Percentiles rank a stretch among this genome's conserved stretches.
phyloP scores from a whole-genome alignment of 2,888 invertebrate species.

The Heliconius erato region DNA sequence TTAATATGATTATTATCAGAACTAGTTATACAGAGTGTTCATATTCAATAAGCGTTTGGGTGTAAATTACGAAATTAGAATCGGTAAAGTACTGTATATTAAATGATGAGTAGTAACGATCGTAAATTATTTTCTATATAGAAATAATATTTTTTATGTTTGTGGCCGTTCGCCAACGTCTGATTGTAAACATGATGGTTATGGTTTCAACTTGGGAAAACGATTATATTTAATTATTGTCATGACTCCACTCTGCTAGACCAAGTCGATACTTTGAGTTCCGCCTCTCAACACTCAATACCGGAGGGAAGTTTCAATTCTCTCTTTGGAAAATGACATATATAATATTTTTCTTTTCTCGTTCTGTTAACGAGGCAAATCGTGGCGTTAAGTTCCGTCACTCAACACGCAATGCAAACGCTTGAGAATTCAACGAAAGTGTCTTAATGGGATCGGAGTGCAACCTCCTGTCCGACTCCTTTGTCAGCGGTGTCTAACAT shows the following conservation, averaged over 20 bases:
- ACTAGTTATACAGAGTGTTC: slow-evolving; percentile 14
- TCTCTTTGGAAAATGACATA: not conserved
- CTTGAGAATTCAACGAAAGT: not conserved
- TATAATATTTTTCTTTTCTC: not conserved
- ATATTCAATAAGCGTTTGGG: slow-evolving; percentile 7
- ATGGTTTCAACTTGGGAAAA: too few species aligned
- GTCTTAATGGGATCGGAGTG: not conserved
- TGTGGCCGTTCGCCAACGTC: too few species aligned
- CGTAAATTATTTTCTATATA: not conserved
- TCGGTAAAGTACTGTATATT: not conserved
- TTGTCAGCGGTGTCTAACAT: too few species aligned
- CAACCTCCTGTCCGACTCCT: too few species aligned
- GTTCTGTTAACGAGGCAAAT: not conserved
- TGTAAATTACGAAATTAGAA: slow-evolving; percentile 5
- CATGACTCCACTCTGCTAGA: too few species aligned
- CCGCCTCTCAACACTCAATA: too few species aligned
- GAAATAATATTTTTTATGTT: too few species aligned
- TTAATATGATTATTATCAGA: slow-evolving; percentile 14
- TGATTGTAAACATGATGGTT: too few species aligned
- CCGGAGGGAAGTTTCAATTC: too few species aligned
- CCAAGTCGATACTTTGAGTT: too few species aligned
- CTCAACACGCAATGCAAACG: not conserved
- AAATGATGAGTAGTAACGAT: not conserved
- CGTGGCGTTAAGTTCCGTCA: not conserved
- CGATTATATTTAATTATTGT: too few species aligned